Evolutionary conservation across 2,113 vertebrate species (phyloP).

Genomic region (Campylorhamphus procurvoides): DNA sequence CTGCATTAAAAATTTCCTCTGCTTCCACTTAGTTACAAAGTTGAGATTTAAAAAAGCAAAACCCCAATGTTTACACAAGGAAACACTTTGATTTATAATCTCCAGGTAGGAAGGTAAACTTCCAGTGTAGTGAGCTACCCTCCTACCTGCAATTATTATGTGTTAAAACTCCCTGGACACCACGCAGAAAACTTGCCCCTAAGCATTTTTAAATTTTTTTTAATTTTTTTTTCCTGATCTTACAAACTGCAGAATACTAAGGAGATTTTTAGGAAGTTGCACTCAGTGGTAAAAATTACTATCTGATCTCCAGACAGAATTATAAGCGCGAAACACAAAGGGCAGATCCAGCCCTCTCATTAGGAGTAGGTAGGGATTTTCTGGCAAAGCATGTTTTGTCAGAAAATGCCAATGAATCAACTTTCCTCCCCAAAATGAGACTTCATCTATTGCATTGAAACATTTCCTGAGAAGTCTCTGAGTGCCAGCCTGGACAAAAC

Average conservation of each 20-base stretch:
- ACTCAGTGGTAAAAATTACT: conserved; percentile 9
- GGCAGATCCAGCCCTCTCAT: background rate
- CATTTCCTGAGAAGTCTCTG: background rate
- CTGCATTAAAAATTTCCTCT: background rate
- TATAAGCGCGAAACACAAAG: background rate
- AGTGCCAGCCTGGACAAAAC: background rate
- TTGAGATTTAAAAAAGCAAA: background rate
- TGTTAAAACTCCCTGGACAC: background rate
- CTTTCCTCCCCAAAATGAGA: background rate
- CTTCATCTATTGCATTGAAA: background rate
- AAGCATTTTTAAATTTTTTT: background rate
- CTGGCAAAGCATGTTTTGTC: background rate
- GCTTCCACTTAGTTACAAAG: background rate
- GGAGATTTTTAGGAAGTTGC: conserved; percentile 20
- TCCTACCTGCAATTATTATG: background rate
- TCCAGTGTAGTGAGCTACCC: background rate
- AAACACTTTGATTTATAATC: background rate
- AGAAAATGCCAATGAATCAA: background rate
- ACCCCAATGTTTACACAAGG: background rate
- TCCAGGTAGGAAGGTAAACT: background rate
- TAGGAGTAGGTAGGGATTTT: background rate
- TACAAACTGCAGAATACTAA: conserved; percentile 30
- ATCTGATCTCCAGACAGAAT: conserved; percentile 12
- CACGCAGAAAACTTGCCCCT: conserved; percentile 14
- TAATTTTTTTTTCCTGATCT: background rate